These are phyloP conservation scores for Hormaphis cornu DNA, from an alignment of 1,140 invertebrate genomes.

Conservation along the genomic window DNA sequence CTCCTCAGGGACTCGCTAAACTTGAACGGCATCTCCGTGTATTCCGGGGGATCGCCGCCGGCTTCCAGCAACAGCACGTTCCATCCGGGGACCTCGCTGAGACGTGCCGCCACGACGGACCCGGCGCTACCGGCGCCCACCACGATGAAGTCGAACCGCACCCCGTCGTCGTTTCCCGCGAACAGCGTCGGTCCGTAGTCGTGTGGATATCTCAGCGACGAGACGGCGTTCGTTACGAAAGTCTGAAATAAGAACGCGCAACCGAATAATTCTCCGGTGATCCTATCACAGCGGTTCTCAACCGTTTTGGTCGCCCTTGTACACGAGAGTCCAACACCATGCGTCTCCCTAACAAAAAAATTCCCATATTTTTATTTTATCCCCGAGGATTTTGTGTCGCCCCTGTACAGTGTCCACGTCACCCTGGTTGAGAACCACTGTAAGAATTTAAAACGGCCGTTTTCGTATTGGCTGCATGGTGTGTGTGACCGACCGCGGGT, in stretches of 20 bases:
- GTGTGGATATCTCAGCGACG: not conserved
- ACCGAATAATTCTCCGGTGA: no score
- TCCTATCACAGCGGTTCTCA: no score
- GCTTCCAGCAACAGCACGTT: constrained; percentile 50
- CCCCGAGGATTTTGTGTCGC: no score
- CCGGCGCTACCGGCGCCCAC: constrained; percentile 52
- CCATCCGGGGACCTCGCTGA: constrained; percentile 44
- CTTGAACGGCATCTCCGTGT: constrained; percentile 30
- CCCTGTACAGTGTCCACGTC: no score
- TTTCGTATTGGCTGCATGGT: no score
- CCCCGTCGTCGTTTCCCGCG: not conserved
- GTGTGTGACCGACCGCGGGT: no score
- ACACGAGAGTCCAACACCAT: no score
- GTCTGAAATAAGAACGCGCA: not conserved
- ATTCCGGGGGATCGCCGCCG: constrained; percentile 53
- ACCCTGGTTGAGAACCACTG: no score
- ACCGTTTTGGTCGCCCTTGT: no score
- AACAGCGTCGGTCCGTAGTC: constrained; percentile 14
- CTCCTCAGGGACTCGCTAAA: not conserved
- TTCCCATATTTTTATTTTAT: no score
- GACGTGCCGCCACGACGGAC: constrained; percentile 48
- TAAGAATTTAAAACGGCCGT: no score
- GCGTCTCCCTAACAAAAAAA: no score
- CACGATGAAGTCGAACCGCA: constrained; percentile 31
- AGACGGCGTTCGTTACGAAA: not conserved